Evolutionary conservation across 2,113 vertebrate genomes (phyloP).

Genomic region (Tragelaphus strepsiceros): DNA sequence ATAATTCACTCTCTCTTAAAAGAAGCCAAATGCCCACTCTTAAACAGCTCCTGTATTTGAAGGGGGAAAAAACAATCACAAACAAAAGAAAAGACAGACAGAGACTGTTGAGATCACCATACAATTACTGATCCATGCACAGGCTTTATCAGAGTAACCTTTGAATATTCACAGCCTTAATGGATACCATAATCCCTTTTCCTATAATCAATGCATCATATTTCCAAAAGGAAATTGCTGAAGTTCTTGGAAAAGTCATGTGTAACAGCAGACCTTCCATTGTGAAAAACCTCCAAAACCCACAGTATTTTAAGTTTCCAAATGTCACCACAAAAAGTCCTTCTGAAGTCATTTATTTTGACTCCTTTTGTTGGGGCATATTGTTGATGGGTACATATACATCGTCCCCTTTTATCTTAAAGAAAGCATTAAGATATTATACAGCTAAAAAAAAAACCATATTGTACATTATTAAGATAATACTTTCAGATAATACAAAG

Average conservation of each 20-base stretch:
- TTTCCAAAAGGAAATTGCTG: slow-evolving; percentile 74
- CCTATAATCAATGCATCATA: slow-evolving; percentile 65
- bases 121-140: slow-evolving; percentile 85
- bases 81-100: slow-evolving; percentile 81
- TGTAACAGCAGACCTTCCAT: slow-evolving; percentile 80
- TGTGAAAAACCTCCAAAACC: slow-evolving; percentile 33
- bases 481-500: slow-evolving; percentile 58
- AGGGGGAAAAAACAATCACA: slow-evolving; percentile 74
- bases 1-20: slow-evolving; percentile 76
- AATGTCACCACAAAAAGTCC: slow-evolving; percentile 59
- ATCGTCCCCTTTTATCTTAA: slow-evolving; percentile 2
- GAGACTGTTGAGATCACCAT: slow-evolving; percentile 78
- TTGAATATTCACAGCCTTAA: slow-evolving; percentile 80
- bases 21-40: slow-evolving; percentile 82
- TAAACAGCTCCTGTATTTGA: slow-evolving; percentile 86
- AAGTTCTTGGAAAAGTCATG: slow-evolving; percentile 70
- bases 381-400: background rate
- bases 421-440: slow-evolving; percentile 62
- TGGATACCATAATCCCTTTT: slow-evolving; percentile 77
- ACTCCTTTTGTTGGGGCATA: background rate
- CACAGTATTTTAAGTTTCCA: slow-evolving; percentile 59
- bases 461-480: slow-evolving; percentile 61
- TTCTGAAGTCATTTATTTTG: slow-evolving; percentile 53
- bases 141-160: slow-evolving; percentile 80
- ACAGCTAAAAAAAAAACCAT: slow-evolving; percentile 73